A percentile compares a stretch with the other conserved stretches of the same genome.
Evolutionary conservation across 2,797 vertebrate species (phyloP).

Genomic region (Xenentodon cancila): DNA sequence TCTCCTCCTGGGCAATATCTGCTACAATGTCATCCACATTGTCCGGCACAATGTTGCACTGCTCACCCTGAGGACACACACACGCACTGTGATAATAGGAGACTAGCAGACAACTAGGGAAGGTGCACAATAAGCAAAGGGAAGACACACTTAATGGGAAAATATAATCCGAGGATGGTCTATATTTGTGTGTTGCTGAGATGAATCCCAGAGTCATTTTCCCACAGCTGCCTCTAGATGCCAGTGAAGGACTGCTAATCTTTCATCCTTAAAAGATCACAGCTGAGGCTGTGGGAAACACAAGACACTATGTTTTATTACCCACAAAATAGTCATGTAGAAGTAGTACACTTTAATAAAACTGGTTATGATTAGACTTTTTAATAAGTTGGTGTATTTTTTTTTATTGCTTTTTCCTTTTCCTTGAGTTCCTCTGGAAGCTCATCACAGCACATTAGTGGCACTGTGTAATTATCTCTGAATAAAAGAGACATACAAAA

Average conservation of each 20-base stretch:
- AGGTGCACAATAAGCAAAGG: not conserved
- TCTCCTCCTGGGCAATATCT: slow-evolving; percentile 96
- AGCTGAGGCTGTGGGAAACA: not conserved
- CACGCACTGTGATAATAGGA: slow-evolving; percentile 15
- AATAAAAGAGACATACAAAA: no score
- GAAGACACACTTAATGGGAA: no score
- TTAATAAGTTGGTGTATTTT: no score
- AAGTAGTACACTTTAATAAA: no score
- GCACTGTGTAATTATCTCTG: no score
- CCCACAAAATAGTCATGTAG: no score
- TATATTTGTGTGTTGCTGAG: not conserved
- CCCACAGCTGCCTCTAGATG: slow-evolving; percentile 68
- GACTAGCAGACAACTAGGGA: slow-evolving; percentile 1
- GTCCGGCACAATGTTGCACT: slow-evolving; percentile 97
- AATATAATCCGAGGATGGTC: not conserved
- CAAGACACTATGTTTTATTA: no score
- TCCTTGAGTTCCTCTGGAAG: no score
- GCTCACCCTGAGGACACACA: slow-evolving; percentile 89
- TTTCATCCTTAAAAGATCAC: slow-evolving; percentile 11
- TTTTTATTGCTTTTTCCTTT: no score
- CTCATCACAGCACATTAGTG: no score
- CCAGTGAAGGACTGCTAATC: slow-evolving; percentile 51
- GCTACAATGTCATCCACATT: slow-evolving; percentile 98
- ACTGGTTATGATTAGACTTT: no score
- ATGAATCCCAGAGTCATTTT: slow-evolving; percentile 6